Percentiles rank a stretch among this genome's conserved stretches.
Conservation (phyloP, 2,113 vertebrate species). For the Propithecus coquereli region DNA sequence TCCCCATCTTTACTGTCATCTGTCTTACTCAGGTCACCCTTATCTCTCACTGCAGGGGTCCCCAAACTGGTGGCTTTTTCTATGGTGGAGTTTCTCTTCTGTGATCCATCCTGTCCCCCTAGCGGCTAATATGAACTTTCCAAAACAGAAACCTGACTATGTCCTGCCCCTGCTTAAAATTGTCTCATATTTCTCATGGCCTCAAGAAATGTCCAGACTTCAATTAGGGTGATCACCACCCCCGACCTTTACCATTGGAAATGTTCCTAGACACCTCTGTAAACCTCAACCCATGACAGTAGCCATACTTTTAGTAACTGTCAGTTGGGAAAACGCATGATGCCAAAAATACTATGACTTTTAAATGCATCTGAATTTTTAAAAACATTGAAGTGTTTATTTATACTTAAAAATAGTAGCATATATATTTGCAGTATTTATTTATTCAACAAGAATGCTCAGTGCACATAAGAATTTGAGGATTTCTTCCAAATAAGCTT, state of each 20-base stretch:
- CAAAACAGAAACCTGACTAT: background rate
- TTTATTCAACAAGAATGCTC: background rate
- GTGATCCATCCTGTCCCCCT: background rate
- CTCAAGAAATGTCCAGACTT: background rate
- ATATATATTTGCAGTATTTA: background rate
- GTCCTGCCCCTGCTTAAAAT: background rate
- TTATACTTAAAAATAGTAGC: conserved; percentile 23
- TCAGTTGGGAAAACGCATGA: background rate
- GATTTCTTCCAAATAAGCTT: background rate
- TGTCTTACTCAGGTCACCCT: background rate
- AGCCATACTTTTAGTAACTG: background rate
- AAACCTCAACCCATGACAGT: background rate
- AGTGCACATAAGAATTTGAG: background rate
- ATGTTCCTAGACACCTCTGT: background rate
- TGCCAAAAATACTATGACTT: background rate
- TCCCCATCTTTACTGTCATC: background rate
- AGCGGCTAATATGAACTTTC: background rate
- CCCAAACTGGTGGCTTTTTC: background rate
- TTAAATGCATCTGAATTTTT: background rate
- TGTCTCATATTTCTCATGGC: background rate
- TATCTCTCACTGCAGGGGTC: background rate
- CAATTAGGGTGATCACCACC: background rate
- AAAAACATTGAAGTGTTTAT: conserved; percentile 29
- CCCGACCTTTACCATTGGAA: background rate
- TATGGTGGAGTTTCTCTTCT: background rate